Evolutionary conservation across 2,113 vertebrate genomes (phyloP).

Genomic region (Callospermophilus lateralis): DNA sequence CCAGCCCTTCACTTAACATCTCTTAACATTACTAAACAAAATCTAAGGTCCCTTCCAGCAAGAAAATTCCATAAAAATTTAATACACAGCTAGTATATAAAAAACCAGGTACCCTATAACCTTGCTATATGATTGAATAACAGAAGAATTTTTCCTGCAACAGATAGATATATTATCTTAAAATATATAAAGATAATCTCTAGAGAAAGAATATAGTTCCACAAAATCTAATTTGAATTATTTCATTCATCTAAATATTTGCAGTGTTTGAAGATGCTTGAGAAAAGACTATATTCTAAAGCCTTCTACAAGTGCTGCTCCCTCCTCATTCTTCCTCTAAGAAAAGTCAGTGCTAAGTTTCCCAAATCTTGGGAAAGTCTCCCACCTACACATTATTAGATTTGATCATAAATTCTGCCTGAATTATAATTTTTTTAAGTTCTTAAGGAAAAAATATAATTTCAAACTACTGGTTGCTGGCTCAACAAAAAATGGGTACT

Average conservation of each 20-base stretch:
- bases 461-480: slow-evolving; percentile 35
- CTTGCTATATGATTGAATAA: not conserved
- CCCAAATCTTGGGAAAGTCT: not conserved
- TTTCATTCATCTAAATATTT: slow-evolving; percentile 8
- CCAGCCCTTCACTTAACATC: not conserved
- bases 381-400: not conserved
- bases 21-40: not conserved
- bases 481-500: not conserved
- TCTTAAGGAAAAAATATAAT: not conserved
- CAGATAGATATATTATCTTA: not conserved
- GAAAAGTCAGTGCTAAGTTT: not conserved
- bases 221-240: slow-evolving; percentile 8
- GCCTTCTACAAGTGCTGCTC: not conserved
- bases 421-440: not conserved
- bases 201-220: not conserved
- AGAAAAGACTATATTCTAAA: not conserved
- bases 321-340: not conserved
- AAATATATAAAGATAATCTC: not conserved
- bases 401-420: not conserved
- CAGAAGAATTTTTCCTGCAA: not conserved
- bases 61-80: slow-evolving; percentile 12
- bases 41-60: not conserved
- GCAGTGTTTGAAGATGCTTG: not conserved
- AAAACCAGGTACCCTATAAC: not conserved
- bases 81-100: not conserved